Evolutionary conservation across 2,113 vertebrate genomes (phyloP), one percentile per base, ranked within the genome.

Genomic region (Platysternon megacephalum): DNA sequence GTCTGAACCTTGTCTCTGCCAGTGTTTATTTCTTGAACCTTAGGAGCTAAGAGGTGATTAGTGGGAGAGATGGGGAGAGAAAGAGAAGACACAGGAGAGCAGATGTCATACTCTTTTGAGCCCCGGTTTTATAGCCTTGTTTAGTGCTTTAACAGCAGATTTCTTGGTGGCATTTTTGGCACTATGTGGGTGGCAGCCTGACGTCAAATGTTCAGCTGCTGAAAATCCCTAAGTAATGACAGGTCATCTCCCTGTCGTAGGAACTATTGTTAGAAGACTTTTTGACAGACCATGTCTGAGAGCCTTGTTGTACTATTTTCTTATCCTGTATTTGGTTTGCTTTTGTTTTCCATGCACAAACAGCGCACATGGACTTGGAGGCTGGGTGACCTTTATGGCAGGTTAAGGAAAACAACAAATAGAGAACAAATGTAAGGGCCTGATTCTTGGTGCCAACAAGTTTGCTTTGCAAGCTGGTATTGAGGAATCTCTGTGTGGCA

Each of bases 11-110:
- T 49, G 53, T 74, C 78, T 93, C 87, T 95, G 79, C 93, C 93
- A 48, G 35, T 98, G 97, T 97, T 98, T 98, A 97, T 97, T 97
- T 98, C 97, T 97, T 80, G 58, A 95, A 86, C 81, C 84, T 93
- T 90, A 84, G 86, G 80, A 95, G 92, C 93, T 97, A 98, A 95
- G 39, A 97, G 95, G 95, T n/a, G 96, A 97, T 98, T 97, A 98
- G 95, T 35, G 56, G 28, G 76, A 93, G 68, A 86, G 94, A 96
- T 81, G 93, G 3, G 85, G 91, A 97, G 95, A 86, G 92, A 95
- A 93, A 92, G 86, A 93, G 78, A 96, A 92, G 95, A 90, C 92
- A 65, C 0, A 1, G 76, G 85, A 88, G 55, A 96, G 89, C 98
- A 97, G 97, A 96, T 97, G 97, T 95, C 95, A 79, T 5, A 56